Evolutionary conservation across 2,888 invertebrate species (phyloP).

Genomic region (Apeira syringaria): DNA sequence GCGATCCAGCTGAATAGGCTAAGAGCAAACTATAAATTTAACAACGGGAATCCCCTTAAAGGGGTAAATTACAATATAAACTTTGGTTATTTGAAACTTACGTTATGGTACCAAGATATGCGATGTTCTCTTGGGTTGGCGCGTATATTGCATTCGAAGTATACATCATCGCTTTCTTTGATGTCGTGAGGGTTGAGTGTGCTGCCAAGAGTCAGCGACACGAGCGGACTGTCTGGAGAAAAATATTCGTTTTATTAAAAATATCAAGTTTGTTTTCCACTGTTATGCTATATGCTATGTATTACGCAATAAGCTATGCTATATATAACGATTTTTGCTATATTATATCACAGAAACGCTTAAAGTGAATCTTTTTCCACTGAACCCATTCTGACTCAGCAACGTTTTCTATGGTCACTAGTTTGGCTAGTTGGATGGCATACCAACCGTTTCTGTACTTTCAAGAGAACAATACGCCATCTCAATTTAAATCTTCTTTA

Average conservation of each 20-base stretch:
- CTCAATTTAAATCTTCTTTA: no score
- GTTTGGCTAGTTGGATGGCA: no score
- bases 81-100: conserved; percentile 79
- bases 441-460: no score
- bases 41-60: conserved; percentile 27
- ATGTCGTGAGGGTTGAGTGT: conserved; percentile 94
- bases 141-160: conserved; percentile 93
- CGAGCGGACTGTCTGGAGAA: conserved; percentile 69
- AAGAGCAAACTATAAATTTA: conserved; percentile 30
- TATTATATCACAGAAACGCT: no score
- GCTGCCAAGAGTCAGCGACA: conserved; percentile 89
- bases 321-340: no score
- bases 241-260: conserved; percentile 33
- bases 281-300: not conserved
- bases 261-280: not conserved
- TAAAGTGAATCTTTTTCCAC: no score
- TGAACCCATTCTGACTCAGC: no score
- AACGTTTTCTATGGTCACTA: no score
- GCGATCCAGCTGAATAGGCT: conserved; percentile 20
- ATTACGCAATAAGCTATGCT: no score
- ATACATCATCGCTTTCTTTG: conserved; percentile 95
- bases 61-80: conserved; percentile 34
- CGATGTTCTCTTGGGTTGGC: conserved; percentile 94
- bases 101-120: conserved; percentile 95
- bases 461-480: no score